Conservation (phyloP, 1,140 invertebrate genomes). For the Drosophila kikkawai region DNA sequence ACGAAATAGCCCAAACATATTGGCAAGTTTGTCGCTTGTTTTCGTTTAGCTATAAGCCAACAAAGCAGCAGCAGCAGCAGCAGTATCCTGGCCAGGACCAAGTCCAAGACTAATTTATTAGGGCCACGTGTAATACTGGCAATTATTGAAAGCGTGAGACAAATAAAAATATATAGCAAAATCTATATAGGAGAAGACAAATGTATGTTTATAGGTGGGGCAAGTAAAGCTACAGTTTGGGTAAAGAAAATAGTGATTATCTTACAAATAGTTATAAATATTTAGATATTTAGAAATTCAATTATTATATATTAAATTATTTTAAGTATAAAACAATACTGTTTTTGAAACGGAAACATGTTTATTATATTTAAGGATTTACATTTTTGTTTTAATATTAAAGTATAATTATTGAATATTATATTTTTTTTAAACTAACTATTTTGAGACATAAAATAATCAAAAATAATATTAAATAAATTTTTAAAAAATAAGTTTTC, state of each 20-base stretch:
- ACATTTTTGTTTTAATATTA: too few relatives aligned
- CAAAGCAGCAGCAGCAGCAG: neutral
- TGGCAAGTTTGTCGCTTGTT: constrained; percentile 34
- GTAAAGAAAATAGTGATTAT: neutral
- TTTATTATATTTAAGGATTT: too few relatives aligned
- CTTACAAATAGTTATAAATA: neutral
- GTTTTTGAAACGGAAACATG: too few relatives aligned
- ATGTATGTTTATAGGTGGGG: constrained; percentile 15
- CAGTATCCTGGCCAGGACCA: neutral
- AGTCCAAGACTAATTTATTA: constrained; percentile 70
- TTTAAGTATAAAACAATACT: neutral
- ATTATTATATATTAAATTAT: neutral
- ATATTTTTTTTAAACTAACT: neutral
- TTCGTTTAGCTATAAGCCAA: constrained; percentile 17
- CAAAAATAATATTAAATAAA: neutral
- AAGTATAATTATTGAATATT: too few relatives aligned
- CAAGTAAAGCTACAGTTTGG: neutral
- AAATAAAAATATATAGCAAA: constrained; percentile 79
- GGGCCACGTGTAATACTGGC: constrained; percentile 79
- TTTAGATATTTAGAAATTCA: neutral
- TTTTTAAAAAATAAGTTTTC: constrained; percentile 6
- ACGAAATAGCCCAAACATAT: constrained; percentile 28
- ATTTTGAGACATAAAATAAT: neutral
- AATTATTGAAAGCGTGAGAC: constrained; percentile 83
- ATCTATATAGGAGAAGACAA: constrained; percentile 53